Base-by-base conservation (phyloP, 2,113 vertebrate genomes). In the Abramis brama region DNA sequence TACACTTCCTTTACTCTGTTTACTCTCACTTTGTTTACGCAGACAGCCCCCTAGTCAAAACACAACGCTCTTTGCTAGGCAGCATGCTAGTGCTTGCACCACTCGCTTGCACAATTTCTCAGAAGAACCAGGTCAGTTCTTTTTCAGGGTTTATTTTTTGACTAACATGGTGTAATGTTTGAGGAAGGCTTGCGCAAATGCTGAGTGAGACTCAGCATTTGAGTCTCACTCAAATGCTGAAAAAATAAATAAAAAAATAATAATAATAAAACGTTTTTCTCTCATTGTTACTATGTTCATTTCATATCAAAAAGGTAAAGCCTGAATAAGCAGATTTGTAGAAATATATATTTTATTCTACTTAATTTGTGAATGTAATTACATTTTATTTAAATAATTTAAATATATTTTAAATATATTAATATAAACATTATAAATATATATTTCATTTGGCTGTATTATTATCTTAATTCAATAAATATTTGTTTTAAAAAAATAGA, bases 31-130 rank as follows among this genome's bases (percentile, higher is more conserved):
- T 25, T 80, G 77, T 87, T 86, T 89, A 73, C 78, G 17, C 59
- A 89, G 87, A 33, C 25, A 64, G 80, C 23, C 25, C 25, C 3
- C 12, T 70, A 39, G 59, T 76, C 83, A 66, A 85, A 85, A 87
- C 87, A 85, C 1, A 17, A 25, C 5, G 8, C 19, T 33, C 52
- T 84, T 71, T 73, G 76, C 83, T 70, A 80, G 50, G 89, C 85
- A 83, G 81, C 86, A 71, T 57, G 70, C 77, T 64, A 75, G 59
- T 13, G n/a, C 84, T 88, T 85, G 60, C 82, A 82, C 73, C 87
- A 90, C 43, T 83, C 4, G 15, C 73, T 90, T 86, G 74, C 83
- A 83, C 68, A 88, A 88, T 68, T 85, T 87, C 74, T 45, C 71
- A 78, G 47, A 81, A 47, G 7, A 76, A 60, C 82, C 33, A 52